Base-by-base conservation (phyloP, 1,140 invertebrate genomes). In the Halyomorpha halys region DNA sequence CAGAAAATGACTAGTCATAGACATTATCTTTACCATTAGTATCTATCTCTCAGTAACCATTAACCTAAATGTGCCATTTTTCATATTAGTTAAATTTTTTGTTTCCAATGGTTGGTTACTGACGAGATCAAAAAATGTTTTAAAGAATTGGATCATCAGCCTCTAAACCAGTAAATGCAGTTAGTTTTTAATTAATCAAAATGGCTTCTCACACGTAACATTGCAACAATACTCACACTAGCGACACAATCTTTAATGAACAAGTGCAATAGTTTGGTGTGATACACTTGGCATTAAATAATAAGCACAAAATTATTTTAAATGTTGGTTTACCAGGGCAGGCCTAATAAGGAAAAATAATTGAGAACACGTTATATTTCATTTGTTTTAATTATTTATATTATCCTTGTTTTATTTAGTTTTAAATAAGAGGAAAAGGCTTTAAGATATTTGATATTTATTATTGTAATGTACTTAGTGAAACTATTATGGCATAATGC, bases 381-480 rank as follows among this genome's bases (percentile, higher is more conserved):
- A 39, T 39, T 39, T 39, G 34, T 23, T 56, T 2, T 56, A 21
- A 23, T 56, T 56, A 23, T 56, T 56, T 25, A 25, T 56, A 16
- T 25, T 23, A 23, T 25, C 53, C 53, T 23, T 15, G n/a, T 56
- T 56, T 23, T 56, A 8, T 56, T 23, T 60, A 60, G 30, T 60
- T 60, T 34, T n/a, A 53, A 53, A 60, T 60, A 60, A 60, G 54
- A 44, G 59, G 59, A 60, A 44, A 60, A 60, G 59, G 59, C 59
- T 60, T 60, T 60, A 60, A 60, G 34, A 60, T 60, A 60, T 60
- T 60, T 30, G 34, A 39, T 60, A 60, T 60, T 60, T 60, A 60
- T 60, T 44, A 60, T 60, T 60, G 34, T 18, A 60, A 4, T 4
- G 19, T 56, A 23, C 6, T 25, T 56, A 23, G 15, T 23, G 23